Evolutionary conservation across 2,113 vertebrate species (phyloP), one percentile per base, ranked within the genome.

Genomic region (Actenoides lindsayi): DNA sequence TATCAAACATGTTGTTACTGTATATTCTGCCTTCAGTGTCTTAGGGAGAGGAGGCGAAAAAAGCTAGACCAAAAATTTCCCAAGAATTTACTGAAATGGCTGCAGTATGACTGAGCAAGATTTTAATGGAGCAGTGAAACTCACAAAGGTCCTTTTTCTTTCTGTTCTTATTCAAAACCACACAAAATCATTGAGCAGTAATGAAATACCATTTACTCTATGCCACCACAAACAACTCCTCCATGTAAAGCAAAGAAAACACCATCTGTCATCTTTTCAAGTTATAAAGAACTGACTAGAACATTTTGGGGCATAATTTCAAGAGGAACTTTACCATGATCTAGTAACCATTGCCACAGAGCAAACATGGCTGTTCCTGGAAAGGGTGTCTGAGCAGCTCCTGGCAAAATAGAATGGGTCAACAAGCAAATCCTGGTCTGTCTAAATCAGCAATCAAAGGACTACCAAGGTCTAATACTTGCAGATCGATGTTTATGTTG

Each of bases 211-310:
- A 69, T 83, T 79, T 89, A 91, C 39, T 41, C 51, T 87, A 57
- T 62, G 89, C 81, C 93, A 95, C 81, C 78, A 85, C 53, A 97
- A 96, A 94, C 53, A 92, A 91, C 83, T 96, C 89, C 77, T 91
- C 62, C 87, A 62, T 48, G 62, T 85, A 64, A 82, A 31, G 63
- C 57, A 79, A 91, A 89, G 87, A 91, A 94, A 93, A 93, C 77
- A 96, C 83, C 89, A 95, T 95, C 89, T 96, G 91, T 91, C 62
- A 69, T 65, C 39, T 91, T 35, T 56, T 85, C 23, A 93, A 84
- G 57, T 83, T 77, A 85, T 54, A 83, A 79, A 91, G 57, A 91
- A 77, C 39, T 57, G 39, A 62, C 19, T 80, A 48, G 90, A 94
- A 69, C 11, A 50, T 85, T 76, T 60, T 42, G 5, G 53, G 35